Evolutionary conservation across 2,113 vertebrate genomes (phyloP), one percentile per base, ranked within the genome.

Genomic region (Ornithorhynchus anatinus): DNA sequence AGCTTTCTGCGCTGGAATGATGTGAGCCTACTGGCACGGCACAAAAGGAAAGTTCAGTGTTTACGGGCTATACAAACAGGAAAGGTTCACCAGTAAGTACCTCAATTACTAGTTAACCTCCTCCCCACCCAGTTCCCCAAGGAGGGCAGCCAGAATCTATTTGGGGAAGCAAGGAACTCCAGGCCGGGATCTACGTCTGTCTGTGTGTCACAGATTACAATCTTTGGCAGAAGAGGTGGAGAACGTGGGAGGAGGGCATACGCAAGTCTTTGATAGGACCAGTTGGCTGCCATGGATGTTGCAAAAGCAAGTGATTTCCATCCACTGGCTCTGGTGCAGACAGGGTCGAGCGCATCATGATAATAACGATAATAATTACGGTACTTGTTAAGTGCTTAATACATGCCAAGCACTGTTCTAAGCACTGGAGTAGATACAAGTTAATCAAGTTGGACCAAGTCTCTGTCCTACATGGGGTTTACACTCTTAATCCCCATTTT

Each of bases 31-130:
- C 69, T 56, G 27, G 53, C 32, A 59, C 56, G 13, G 52, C 35
- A 60, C 16, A 68, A 57, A 58, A 48, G 12, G 25, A 69, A 82
- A 61, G 25, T 3, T 22, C 5, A 32, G 12, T 38, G n/a, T 67
- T 70, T 59, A 10, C 1, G 1, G 38, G 15, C 27, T 10, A 2
- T 51, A n/a, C 58, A 57, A 54, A 56, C 15, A 23, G 40, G 48
- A 51, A 71, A 53, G 13, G 11, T 19, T 10, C 5, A 11, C 36
- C 56, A 10, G 23, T 16, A 51, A n/a, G n/a, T n/a, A n/a, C n/a
- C n/a, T n/a, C n/a, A n/a, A n/a, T n/a, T n/a, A n/a, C n/a, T n/a
- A n/a, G n/a, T n/a, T n/a, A n/a, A n/a, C n/a, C n/a, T n/a, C n/a
- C n/a, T 69, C 32, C 14, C 31, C 57, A 6, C 7, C 0, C 4